A percentile compares a stretch with the other conserved stretches of the same genome.
Evolutionary conservation across 2,888 invertebrate species (phyloP).

Genomic region (Thera britannica): DNA sequence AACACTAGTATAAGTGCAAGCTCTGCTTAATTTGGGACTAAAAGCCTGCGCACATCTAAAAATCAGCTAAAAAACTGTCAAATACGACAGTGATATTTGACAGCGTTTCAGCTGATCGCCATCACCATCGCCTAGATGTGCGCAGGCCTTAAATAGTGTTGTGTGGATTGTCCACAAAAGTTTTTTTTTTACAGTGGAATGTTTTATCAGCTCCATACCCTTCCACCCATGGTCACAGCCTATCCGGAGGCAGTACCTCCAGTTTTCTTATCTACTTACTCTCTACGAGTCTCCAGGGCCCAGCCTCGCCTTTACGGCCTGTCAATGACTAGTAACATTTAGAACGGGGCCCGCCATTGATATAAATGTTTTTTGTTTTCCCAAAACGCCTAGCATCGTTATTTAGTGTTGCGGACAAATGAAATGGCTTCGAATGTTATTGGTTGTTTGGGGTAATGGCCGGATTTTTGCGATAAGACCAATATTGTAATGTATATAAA

Average conservation of each 20-base stretch:
- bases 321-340: slow-evolving; percentile 84
- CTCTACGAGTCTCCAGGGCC: slow-evolving; percentile 72
- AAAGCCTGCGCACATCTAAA: too few species aligned
- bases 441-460: slow-evolving; percentile 42
- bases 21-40: too few species aligned
- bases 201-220: slow-evolving; percentile 49
- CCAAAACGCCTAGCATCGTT: slow-evolving; percentile 82
- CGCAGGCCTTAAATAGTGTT: too few species aligned
- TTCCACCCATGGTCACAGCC: slow-evolving; percentile 41
- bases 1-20: too few species aligned
- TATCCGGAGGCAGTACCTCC: slow-evolving; percentile 60
- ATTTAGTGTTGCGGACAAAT: slow-evolving; percentile 71
- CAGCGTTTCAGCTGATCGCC: too few species aligned
- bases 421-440: slow-evolving; percentile 58
- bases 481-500: neutral
- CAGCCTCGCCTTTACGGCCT: slow-evolving; percentile 77
- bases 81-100: too few species aligned
- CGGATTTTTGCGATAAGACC: neutral
- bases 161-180: too few species aligned
- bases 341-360: slow-evolving; percentile 80
- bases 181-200: neutral
- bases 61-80: too few species aligned
- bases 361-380: slow-evolving; percentile 85
- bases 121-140: too few species aligned
- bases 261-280: slow-evolving; percentile 81